Conservation (phyloP, 2,888 invertebrate genomes). For the Tridacna gigas region DNA sequence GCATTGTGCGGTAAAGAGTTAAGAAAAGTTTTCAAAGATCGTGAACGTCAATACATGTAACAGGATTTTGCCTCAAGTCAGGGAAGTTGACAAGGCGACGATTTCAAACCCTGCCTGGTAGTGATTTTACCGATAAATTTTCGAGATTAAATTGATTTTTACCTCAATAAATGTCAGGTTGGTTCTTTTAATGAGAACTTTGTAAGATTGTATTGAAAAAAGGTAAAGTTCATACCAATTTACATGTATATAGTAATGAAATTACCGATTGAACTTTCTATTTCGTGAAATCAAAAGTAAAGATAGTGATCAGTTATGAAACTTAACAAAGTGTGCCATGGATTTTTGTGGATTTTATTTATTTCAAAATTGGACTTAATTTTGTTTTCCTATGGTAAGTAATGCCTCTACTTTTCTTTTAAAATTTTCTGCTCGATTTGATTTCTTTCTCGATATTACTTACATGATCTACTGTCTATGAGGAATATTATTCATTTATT, state of each 20-base stretch:
- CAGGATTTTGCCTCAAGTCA: constrained; percentile 50
- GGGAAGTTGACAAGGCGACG: constrained; percentile 59
- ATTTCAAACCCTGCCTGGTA: constrained; percentile 32
- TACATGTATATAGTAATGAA: neutral
- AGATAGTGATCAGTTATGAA: constrained; percentile 6
- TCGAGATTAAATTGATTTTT: neutral
- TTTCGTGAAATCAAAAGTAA: neutral
- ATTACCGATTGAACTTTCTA: neutral
- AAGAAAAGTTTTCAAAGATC: neutral
- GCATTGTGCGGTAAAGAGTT: too few relatives aligned
- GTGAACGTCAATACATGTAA: constrained; percentile 12
- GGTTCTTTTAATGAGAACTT: too few relatives aligned
- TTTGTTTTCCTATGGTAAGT: constrained; percentile 4
- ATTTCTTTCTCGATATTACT: neutral
- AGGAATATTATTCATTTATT: too few relatives aligned
- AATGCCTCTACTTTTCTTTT: neutral
- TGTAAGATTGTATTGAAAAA: neutral
- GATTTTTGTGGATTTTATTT: constrained; percentile 1
- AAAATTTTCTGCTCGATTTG: neutral
- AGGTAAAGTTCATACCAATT: neutral
- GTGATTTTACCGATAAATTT: constrained; percentile 7
- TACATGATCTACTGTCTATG: neutral
- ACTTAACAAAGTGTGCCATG: constrained; percentile 11
- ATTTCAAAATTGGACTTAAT: neutral
- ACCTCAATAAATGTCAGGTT: neutral